Evolutionary conservation across 1,140 invertebrate species (phyloP).

Genomic region (Procambarus clarkii): DNA sequence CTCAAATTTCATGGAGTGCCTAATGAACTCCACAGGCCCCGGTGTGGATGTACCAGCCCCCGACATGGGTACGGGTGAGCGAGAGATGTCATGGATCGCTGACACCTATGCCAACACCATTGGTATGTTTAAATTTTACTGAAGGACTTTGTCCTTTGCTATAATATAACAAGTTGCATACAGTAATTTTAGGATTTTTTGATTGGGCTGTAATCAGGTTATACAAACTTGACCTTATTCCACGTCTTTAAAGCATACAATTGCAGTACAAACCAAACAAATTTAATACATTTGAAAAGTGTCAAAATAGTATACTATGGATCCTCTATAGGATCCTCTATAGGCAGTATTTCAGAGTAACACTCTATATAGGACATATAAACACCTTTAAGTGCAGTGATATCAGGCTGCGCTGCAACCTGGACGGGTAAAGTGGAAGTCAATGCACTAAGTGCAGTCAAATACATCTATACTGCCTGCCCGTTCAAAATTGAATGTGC

Average conservation of each 20-base stretch:
- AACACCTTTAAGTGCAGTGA: background rate
- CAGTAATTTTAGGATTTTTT: background rate
- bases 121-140: constrained; percentile 74
- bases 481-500: background rate
- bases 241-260: too few relatives aligned
- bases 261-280: too few relatives aligned
- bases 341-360: too few relatives aligned
- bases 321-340: too few relatives aligned
- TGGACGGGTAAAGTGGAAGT: background rate
- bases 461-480: background rate
- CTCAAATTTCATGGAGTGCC: constrained; percentile 15
- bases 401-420: background rate
- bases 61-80: constrained; percentile 86
- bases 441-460: background rate
- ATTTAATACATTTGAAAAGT: too few relatives aligned
- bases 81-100: constrained; percentile 84
- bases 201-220: background rate
- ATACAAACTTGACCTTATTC: background rate
- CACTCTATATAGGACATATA: too few relatives aligned
- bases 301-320: too few relatives aligned
- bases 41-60: constrained; percentile 92
- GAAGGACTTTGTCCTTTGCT: background rate
- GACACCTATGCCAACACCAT: constrained; percentile 83
- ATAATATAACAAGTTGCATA: background rate
- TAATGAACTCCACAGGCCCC: constrained; percentile 77